Percentiles rank a stretch among this genome's conserved stretches.
Conservation (phyloP, 1,140 invertebrate species). For the Aphelinus certus region DNA sequence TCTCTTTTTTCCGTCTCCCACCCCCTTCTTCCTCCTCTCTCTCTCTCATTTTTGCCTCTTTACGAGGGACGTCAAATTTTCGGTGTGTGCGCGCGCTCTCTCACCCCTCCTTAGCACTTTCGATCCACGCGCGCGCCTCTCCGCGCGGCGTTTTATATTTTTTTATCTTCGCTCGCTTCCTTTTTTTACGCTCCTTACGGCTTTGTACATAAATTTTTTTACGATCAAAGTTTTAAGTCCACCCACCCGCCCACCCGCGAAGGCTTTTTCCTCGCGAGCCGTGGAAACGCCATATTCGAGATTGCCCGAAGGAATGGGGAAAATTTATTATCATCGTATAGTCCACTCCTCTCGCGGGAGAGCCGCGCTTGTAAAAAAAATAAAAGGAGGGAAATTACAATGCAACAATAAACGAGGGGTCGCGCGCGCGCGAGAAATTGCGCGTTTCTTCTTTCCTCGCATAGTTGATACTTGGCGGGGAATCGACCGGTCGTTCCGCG, state of each 20-base stretch:
- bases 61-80: constrained; percentile 20
- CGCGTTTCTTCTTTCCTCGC: constrained; percentile 18
- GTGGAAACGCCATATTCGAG: constrained; percentile 27
- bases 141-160: constrained; percentile 21
- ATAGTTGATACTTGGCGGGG: background rate
- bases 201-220: constrained; percentile 36
- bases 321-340: constrained; percentile 28
- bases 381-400: constrained; percentile 23
- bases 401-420: constrained; percentile 20
- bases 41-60: constrained; percentile 1
- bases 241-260: constrained; percentile 2
- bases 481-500: background rate
- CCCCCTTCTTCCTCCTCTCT: background rate
- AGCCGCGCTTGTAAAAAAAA: constrained; percentile 23
- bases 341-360: background rate
- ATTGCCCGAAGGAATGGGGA: constrained; percentile 3
- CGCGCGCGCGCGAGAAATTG: background rate
- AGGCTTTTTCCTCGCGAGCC: constrained; percentile 2
- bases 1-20: background rate
- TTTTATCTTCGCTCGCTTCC: constrained; percentile 27
- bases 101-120: background rate
- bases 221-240: constrained; percentile 28
- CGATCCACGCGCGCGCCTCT: background rate
- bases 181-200: constrained; percentile 30
- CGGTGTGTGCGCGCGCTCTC: background rate